These are phyloP conservation scores for Turnix velox DNA, from an alignment of 2,113 vertebrate genomes.

Conservation along the genomic window DNA sequence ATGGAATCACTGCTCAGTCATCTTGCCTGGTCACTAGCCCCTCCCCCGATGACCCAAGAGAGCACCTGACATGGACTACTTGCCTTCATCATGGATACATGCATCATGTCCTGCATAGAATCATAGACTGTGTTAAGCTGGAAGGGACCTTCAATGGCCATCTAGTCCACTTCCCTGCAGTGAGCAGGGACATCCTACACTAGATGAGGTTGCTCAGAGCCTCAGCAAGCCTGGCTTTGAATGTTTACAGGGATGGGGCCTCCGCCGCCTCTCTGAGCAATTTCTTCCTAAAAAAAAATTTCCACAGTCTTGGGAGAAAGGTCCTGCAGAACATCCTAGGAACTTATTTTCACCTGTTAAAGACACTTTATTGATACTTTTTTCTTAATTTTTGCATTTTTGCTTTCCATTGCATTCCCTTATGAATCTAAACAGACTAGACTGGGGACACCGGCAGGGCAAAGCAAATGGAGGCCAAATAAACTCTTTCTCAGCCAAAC, in stretches of 20 bases:
- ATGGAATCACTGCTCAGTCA: background rate
- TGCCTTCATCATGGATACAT: background rate
- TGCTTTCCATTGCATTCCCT: background rate
- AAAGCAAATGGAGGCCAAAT: slow-evolving; percentile 15
- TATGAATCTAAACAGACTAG: background rate
- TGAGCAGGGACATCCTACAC: too few species aligned
- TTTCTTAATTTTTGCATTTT: background rate
- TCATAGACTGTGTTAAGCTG: too few species aligned
- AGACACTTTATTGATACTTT: background rate
- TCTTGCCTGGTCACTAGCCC: accelerated
- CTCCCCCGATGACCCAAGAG: background rate
- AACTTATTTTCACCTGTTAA: background rate
- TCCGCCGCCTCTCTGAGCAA: too few species aligned
- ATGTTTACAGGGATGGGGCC: too few species aligned
- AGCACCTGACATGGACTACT: background rate
- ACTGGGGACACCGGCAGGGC: background rate
- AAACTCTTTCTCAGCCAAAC: slow-evolving; percentile 3
- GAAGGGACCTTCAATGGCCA: too few species aligned
- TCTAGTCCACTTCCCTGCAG: too few species aligned
- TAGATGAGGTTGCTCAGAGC: too few species aligned
- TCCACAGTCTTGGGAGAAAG: background rate
- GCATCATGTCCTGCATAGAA: background rate
- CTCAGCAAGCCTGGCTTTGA: too few species aligned
- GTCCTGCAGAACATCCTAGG: background rate
- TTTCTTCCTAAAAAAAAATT: too few species aligned